These are phyloP conservation scores for Phacellophora camtschatica DNA, from an alignment of 30 jellyfish, hydroid and myxozoan genomes.

Conservation along the genomic window DNA sequence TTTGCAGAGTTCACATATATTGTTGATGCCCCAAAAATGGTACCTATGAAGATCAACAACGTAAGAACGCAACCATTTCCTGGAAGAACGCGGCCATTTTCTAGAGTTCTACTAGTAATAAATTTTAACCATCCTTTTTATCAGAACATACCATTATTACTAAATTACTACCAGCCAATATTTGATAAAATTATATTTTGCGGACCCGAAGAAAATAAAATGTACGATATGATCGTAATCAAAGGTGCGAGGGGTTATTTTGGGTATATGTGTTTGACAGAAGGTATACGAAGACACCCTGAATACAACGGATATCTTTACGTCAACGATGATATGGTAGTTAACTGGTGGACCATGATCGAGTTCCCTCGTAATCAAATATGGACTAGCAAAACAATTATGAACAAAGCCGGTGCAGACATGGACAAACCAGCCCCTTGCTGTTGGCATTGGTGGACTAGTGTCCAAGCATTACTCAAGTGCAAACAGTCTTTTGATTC, in stretches of 20 bases:
- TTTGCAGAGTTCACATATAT: too few species aligned
- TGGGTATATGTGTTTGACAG: constrained; percentile 67
- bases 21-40: too few species aligned
- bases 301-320: constrained; percentile 52
- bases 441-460: constrained; percentile 77
- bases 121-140: constrained; percentile 57
- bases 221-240: neutral
- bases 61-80: too few species aligned
- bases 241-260: constrained; percentile 38
- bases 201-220: constrained; percentile 25
- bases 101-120: constrained; percentile 10
- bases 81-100: constrained; percentile 13
- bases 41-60: too few species aligned
- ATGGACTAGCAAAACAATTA: constrained; percentile 54
- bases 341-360: constrained; percentile 77
- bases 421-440: constrained; percentile 56
- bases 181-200: constrained; percentile 46
- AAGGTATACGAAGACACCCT: constrained; percentile 36
- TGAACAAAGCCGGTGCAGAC: constrained; percentile 30
- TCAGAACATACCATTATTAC: constrained; percentile 34
- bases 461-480: constrained; percentile 13
- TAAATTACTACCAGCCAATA: constrained; percentile 28
- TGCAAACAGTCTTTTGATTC: constrained; percentile 38
- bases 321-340: constrained; percentile 73
- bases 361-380: constrained; percentile 16